A percentile compares a stretch with the other conserved stretches of the same genome.
phyloP scores from a whole-genome alignment of 2,888 invertebrate genomes.

The Netelia melanura region DNA sequence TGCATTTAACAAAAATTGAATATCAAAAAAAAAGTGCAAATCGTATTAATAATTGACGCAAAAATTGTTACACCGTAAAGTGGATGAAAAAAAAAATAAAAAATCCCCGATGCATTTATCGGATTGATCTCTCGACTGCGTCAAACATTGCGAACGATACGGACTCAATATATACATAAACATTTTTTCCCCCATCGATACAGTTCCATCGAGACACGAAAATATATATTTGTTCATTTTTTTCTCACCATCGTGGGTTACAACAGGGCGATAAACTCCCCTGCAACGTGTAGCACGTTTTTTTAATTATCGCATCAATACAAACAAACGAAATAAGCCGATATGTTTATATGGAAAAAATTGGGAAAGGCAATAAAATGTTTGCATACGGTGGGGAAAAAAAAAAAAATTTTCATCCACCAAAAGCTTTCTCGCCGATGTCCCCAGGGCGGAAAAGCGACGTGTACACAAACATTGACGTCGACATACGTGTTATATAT shows the following conservation, averaged over 20 bases:
- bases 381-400: conserved; percentile 3
- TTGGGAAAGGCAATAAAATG: conserved; percentile 18
- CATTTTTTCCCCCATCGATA: background rate
- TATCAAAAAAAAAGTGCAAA: background rate
- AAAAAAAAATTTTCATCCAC: conserved; percentile 17
- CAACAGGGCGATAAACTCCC: background rate
- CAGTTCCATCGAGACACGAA: background rate
- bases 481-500: background rate
- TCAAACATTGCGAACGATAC: background rate
- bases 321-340: conserved; percentile 25
- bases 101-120: background rate
- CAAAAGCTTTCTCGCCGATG: conserved; percentile 22
- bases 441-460: conserved; percentile 16
- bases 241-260: conserved; percentile 17
- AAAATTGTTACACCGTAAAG: background rate
- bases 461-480: conserved; percentile 1
- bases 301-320: conserved; percentile 49
- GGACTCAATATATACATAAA: too few relatives aligned
- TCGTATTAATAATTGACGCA: background rate
- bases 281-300: conserved; percentile 20
- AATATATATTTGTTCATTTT: conserved; percentile 21
- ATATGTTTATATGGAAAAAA: background rate
- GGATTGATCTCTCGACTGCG: background rate
- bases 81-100: background rate
- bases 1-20: background rate